Base-by-base conservation (phyloP, 2,888 invertebrate genomes). In the Latrodectus elegans region DNA sequence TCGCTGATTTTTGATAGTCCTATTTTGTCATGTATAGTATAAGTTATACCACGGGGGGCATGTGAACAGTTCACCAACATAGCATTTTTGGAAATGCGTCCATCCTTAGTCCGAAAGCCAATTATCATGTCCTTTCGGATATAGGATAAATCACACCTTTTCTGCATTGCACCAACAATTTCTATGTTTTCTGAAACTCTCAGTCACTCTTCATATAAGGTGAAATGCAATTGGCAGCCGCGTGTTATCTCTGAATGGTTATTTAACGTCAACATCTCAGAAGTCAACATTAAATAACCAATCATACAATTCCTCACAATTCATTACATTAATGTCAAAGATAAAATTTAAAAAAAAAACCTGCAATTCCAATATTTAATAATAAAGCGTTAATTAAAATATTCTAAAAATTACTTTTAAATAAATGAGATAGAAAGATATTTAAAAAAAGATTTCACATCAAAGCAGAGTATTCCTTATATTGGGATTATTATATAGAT, bases 91-190 rank as follows among this genome's bases (percentile, higher is more conserved):
- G 6, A 70, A 14, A 10, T 38, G 17, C 14, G 26, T 1, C 22
- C 22, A 22, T 1, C 22, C 22, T 22, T 22, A 1, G 22, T 11
- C 70, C 4, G 38, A 38, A 26, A 70, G 8, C 22, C 70, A 8
- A 70, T 70, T 14, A 70, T 70, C 70, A 38, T 70, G 22, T 6
- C 38, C 70, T 70, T 55, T 55, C 15, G 70, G 8, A 70, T 15
- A 38, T 38, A 22, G 70, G 70, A 4, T 8, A 70, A 26, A 70
- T 8, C 14, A 11, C 38, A 8, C 26, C 26, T 0, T 55, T 55
- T 55, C 55, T 55, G 55, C 3, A 4, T 55, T 55, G 2, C 55
- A 8, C 55, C 55, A 26, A 70, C 26, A 38, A 26, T 70, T 70
- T 22, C 4, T 26, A 26, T 70, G 4, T 70, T 70, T 70, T 38